Conservation (phyloP, 2,113 vertebrate species). For the Accipiter cooperii region DNA sequence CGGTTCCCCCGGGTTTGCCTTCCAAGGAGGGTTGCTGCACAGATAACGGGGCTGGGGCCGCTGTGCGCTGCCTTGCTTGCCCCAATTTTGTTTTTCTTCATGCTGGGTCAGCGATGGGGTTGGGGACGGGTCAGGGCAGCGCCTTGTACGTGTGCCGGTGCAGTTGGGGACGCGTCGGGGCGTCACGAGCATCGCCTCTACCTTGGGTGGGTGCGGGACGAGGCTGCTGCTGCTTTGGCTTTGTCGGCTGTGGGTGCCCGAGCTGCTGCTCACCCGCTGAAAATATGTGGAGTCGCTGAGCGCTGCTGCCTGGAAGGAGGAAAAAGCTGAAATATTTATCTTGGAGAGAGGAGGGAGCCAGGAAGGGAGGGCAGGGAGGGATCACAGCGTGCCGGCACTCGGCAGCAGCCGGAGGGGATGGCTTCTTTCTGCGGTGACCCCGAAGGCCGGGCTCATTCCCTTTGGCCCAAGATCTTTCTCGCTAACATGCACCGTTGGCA, state of each 20-base stretch:
- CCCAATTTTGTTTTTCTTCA: neutral
- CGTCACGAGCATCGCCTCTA: accelerated
- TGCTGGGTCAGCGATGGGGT: neutral
- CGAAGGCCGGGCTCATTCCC: neutral
- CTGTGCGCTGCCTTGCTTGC: accelerated
- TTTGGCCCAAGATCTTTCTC: neutral
- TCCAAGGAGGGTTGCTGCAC: neutral
- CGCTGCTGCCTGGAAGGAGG: constrained; percentile 19
- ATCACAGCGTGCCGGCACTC: neutral
- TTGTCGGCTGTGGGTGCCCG: accelerated
- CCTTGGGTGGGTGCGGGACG: neutral
- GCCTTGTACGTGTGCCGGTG: accelerated
- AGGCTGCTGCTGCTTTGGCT: neutral
- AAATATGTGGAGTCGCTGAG: neutral
- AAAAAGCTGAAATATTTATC: constrained; percentile 21
- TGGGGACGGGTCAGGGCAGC: neutral
- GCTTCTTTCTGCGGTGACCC: neutral
- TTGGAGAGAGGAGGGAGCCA: constrained; percentile 7
- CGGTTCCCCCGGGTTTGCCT: neutral
- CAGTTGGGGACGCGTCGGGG: accelerated
- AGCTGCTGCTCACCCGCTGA: neutral
- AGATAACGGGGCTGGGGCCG: neutral
- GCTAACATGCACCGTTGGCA: neutral
- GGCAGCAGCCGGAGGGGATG: neutral
- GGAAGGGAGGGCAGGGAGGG: neutral